Evolutionary conservation across 2,797 vertebrate genomes (phyloP).

Genomic region (Triplophysa bombifrons): DNA sequence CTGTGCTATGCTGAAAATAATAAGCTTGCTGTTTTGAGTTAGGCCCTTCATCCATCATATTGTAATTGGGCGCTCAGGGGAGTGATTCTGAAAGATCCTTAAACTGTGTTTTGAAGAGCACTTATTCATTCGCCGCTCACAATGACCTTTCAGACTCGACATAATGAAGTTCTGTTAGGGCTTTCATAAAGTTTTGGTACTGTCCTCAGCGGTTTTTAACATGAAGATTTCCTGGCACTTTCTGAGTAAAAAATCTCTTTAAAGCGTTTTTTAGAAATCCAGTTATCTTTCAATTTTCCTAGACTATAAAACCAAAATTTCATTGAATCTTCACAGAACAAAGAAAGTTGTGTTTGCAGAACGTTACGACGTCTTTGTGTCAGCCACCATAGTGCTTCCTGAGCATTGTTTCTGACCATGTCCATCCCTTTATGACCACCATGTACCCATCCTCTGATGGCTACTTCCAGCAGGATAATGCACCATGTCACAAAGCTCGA

Average conservation of each 20-base stretch:
- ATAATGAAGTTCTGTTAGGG: constrained; percentile 36
- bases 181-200: constrained; percentile 10
- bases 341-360: no score
- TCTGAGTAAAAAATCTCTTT: not conserved
- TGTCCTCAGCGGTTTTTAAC: constrained; percentile 9
- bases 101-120: constrained; percentile 32
- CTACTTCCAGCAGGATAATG: no score
- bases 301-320: no score
- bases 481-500: no score
- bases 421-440: no score
- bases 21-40: constrained; percentile 49
- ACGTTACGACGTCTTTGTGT: no score
- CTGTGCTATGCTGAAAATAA: constrained; percentile 42
- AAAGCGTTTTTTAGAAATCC: not conserved
- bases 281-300: not conserved
- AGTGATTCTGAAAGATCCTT: constrained; percentile 47
- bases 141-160: constrained; percentile 40
- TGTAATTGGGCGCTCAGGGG: constrained; percentile 39
- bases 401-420: no score
- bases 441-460: no score
- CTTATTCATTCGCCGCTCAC: constrained; percentile 35
- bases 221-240: not conserved
- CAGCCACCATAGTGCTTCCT: no score
- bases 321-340: no score
- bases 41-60: constrained; percentile 54